Conservation (phyloP, 2,888 invertebrate species). For the Ctenicera cuprea region DNA sequence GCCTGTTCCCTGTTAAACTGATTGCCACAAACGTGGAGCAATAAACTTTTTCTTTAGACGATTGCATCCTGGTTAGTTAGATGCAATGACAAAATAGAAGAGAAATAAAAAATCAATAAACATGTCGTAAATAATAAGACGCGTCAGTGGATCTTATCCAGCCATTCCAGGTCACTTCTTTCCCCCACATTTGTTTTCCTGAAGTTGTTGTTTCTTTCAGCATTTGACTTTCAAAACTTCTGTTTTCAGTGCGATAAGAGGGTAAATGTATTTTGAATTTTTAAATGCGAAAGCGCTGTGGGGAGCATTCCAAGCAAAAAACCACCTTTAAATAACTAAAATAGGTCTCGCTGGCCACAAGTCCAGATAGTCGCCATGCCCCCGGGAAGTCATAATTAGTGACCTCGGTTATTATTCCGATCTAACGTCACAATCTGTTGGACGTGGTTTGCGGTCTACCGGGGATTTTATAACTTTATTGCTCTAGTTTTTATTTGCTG, state of each 20-base stretch:
- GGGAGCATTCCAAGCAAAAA: background rate
- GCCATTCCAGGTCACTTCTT: constrained; percentile 52
- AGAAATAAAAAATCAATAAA: constrained; percentile 50
- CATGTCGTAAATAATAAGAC: constrained; percentile 53
- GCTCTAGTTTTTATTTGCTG: constrained; percentile 28
- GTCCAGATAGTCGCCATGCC: constrained; percentile 18
- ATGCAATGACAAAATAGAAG: constrained; percentile 23
- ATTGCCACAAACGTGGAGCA: too few species aligned
- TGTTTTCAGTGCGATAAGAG: constrained; percentile 46
- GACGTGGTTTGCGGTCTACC: constrained; percentile 28
- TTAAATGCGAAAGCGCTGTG: constrained; percentile 17
- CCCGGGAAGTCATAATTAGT: constrained; percentile 39
- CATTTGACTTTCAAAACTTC: constrained; percentile 52
- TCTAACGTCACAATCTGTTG: constrained; percentile 46
- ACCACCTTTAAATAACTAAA: constrained; percentile 11
- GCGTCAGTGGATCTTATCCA: constrained; percentile 51
- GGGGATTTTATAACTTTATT: constrained; percentile 40
- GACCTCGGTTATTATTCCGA: constrained; percentile 32
- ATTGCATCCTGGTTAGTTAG: background rate
- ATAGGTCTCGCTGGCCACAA: background rate
- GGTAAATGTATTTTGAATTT: constrained; percentile 44
- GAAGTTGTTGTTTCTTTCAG: constrained; percentile 50
- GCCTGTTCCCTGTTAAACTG: too few species aligned
- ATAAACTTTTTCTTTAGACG: background rate
- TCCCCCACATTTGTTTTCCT: constrained; percentile 47